These are phyloP conservation scores for Lamellibrachia satsuma DNA, from an alignment of 2,888 invertebrate genomes.

Conservation along the genomic window DNA sequence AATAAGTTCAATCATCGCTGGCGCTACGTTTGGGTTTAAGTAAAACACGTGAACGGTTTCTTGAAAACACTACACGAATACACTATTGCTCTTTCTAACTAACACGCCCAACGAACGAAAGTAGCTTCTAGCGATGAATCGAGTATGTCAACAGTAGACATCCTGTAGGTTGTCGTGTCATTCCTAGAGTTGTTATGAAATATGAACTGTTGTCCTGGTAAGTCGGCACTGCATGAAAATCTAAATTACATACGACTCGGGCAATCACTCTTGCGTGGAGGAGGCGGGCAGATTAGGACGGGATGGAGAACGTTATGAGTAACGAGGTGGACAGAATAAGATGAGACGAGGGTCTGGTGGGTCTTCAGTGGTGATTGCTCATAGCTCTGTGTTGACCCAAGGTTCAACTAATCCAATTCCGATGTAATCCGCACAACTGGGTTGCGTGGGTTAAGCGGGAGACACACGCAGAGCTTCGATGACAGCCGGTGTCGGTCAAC, in stretches of 20 bases:
- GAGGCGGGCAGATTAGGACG: neutral
- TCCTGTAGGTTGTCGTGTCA: neutral
- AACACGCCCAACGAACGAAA: neutral
- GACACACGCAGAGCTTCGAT: neutral
- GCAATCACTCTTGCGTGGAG: neutral
- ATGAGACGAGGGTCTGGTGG: neutral
- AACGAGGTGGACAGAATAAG: neutral
- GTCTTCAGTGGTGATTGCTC: neutral
- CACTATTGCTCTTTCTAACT: neutral
- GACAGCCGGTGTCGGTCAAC: neutral
- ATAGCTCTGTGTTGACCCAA: neutral
- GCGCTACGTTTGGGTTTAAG: neutral
- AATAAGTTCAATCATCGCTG: neutral
- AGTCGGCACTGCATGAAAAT: neutral
- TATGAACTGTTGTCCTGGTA: neutral
- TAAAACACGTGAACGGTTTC: neutral
- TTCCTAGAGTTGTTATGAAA: neutral
- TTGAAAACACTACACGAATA: neutral
- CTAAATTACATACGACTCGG: neutral
- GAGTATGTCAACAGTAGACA: neutral
- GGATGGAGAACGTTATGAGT: neutral
- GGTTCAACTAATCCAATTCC: neutral
- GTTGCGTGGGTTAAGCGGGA: neutral
- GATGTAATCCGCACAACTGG: neutral
- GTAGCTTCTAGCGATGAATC: neutral